Evolutionary conservation across 2,113 vertebrate species (phyloP), one percentile per base, ranked within the genome.

Genomic region (Petrocephalus microphthalmus): DNA sequence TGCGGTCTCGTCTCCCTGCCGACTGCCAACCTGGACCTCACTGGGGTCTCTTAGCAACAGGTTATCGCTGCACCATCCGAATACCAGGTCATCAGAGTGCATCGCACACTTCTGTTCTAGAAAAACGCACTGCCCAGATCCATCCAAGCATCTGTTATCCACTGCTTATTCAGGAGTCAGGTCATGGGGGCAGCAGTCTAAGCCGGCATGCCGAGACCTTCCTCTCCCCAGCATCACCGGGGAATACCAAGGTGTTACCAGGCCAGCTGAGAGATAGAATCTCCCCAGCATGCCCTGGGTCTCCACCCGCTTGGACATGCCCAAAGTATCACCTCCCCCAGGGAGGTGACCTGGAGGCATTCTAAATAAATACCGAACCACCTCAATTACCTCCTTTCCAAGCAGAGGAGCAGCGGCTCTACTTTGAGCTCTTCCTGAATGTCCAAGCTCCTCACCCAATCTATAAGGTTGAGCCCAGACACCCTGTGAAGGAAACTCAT

Each of bases 1-100:
- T 56, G 51, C 42, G 37, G 37, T 88, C 64, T 51, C 25, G 33
- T 29, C 19, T 19, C 53, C 54, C 45, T 57, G 54, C n/a, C n/a
- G 82, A 56, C 82, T 51, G 1, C 11, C 71, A n/a, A 11, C 33
- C 47, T 47, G 57, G 56, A 33, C 33, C 64, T 78, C 29, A 81
- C 64, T 33, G 7, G 84, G 60, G 88, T 89, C 67, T 89, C 88
- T 89, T 86, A 89, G 88, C 88, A 89, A 86, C 88, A 54, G 37
- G 33, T 78, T 78, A 25, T 89, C 53, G n/a, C 64, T 42, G 57
- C 49, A 85, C 49, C 6, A 37, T 29, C 47, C 37, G 45, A 25
- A 74, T 60, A 74, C 83, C 57, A 74, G 49, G 51, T 53, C 87
- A 78, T 6, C 49, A 51, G 6, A 67, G n/a, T 78, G 13, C 87